These are phyloP conservation scores for Dasypus novemcinctus DNA, from an alignment of 2,113 vertebrate genomes.

Conservation along the genomic window DNA sequence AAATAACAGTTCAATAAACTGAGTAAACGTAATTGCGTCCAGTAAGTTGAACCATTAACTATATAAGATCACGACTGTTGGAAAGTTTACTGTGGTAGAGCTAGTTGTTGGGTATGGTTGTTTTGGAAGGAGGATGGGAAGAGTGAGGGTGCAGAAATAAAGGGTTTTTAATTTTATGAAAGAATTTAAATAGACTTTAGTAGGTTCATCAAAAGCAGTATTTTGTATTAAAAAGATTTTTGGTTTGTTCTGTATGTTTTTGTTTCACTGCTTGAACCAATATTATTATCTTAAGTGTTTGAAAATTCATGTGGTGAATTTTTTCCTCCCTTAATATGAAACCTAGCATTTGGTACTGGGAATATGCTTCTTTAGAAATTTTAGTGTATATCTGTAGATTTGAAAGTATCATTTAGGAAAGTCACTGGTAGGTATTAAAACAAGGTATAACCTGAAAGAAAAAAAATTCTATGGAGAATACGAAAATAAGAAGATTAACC, in stretches of 20 bases:
- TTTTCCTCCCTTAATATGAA: rapidly evolving
- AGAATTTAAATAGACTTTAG: background rate
- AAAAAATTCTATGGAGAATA: slow-evolving; percentile 37
- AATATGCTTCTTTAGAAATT: background rate
- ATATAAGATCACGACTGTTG: rapidly evolving
- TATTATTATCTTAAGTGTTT: rapidly evolving
- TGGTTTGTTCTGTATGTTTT: background rate
- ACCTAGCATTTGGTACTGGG: background rate
- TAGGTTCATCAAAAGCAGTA: background rate
- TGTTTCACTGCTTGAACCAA: background rate
- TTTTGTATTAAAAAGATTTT: background rate
- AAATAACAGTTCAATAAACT: background rate
- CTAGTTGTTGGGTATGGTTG: background rate
- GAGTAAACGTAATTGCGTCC: too few species aligned
- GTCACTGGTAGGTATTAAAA: slow-evolving; percentile 61
- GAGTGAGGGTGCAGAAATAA: background rate
- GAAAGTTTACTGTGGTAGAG: rapidly evolving
- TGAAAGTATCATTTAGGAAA: background rate
- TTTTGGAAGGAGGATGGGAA: background rate
- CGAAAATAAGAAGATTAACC: slow-evolving; percentile 84
- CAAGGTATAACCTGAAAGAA: slow-evolving; percentile 15
- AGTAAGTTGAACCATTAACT: background rate
- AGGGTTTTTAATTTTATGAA: background rate
- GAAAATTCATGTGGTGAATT: too few species aligned
- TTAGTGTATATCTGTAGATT: background rate